A percentile compares a stretch with the other conserved stretches of the same genome.
Evolutionary conservation across 2,113 vertebrate species (phyloP).

Genomic region (Anthoscopus minutus): DNA sequence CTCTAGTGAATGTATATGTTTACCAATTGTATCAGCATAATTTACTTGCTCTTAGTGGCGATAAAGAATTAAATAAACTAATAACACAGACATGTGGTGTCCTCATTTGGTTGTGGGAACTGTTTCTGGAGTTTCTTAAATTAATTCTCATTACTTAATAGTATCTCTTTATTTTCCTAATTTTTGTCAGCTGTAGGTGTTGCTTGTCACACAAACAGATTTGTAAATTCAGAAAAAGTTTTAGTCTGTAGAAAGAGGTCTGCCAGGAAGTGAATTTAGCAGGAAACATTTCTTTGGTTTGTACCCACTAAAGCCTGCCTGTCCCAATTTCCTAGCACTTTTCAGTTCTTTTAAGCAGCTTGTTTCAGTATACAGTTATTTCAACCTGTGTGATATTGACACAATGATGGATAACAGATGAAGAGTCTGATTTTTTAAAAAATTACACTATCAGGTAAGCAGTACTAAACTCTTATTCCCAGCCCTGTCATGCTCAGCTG

Average conservation of each 20-base stretch:
- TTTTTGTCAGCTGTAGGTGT: not conserved
- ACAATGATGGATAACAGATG: not conserved
- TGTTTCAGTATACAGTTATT: not conserved
- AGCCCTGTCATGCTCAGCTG: not conserved
- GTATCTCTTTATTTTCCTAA: not conserved
- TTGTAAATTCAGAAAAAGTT: not conserved
- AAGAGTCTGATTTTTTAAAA: not conserved
- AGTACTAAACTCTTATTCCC: not conserved
- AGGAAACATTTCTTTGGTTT: not conserved
- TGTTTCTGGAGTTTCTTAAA: not conserved
- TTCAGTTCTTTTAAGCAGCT: not conserved
- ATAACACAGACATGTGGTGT: not conserved
- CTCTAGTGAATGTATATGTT: conserved; percentile 13
- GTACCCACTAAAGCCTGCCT: not conserved
- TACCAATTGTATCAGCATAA: conserved; percentile 19
- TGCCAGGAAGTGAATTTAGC: not conserved
- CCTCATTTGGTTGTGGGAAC: not conserved
- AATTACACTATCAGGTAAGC: not conserved
- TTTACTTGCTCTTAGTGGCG: conserved; percentile 41
- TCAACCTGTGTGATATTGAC: not conserved
- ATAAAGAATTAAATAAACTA: conserved; percentile 53
- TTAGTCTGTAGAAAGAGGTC: not conserved
- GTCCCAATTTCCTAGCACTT: not conserved
- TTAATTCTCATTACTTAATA: not conserved
- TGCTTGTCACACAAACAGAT: not conserved